A percentile compares a stretch with the other conserved stretches of the same genome.
phyloP scores from a whole-genome alignment of 2,888 invertebrate species.

The Spisula subtruncata region DNA sequence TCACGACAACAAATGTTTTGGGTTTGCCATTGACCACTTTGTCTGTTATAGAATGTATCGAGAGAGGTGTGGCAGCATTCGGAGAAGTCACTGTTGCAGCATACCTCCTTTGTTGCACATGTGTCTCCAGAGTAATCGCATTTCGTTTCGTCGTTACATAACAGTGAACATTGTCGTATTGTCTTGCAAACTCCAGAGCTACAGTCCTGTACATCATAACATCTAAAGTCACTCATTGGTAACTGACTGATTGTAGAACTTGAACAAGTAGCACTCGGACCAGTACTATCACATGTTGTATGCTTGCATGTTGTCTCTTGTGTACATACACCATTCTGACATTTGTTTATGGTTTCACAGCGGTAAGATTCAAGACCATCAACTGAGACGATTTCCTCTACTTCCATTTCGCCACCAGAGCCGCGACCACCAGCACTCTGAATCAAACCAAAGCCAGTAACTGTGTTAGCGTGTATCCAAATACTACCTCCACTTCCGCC shows the following conservation, averaged over 20 bases:
- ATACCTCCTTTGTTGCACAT: slow-evolving; percentile 49
- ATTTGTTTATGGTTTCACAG: slow-evolving; percentile 48
- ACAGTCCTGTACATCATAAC: slow-evolving; percentile 47
- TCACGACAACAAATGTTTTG: slow-evolving; percentile 52
- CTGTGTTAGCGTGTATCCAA: slow-evolving; percentile 75
- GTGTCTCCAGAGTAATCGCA: slow-evolving; percentile 46
- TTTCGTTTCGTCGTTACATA: slow-evolving; percentile 46
- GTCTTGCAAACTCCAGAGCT: slow-evolving; percentile 47
- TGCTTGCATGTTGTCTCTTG: slow-evolving; percentile 45
- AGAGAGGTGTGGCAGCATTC: slow-evolving; percentile 54
- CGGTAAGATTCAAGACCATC: slow-evolving; percentile 45
- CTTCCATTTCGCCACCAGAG: slow-evolving; percentile 50
- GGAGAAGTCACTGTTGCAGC: slow-evolving; percentile 46
- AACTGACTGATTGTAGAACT: slow-evolving; percentile 27
- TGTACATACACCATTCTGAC: slow-evolving; percentile 46
- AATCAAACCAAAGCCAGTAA: slow-evolving; percentile 77
- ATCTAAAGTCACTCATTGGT: slow-evolving; percentile 29
- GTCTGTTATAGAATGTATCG: slow-evolving; percentile 36
- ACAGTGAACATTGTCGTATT: slow-evolving; percentile 38
- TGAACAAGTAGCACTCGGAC: slow-evolving; percentile 29
- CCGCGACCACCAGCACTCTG: slow-evolving; percentile 75
- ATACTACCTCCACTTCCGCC: slow-evolving; percentile 83
- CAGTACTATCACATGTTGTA: slow-evolving; percentile 33
- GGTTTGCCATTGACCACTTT: slow-evolving; percentile 26
- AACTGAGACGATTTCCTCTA: slow-evolving; percentile 47